Conservation (phyloP, 2,113 vertebrate genomes). For the Sapajus apella region DNA sequence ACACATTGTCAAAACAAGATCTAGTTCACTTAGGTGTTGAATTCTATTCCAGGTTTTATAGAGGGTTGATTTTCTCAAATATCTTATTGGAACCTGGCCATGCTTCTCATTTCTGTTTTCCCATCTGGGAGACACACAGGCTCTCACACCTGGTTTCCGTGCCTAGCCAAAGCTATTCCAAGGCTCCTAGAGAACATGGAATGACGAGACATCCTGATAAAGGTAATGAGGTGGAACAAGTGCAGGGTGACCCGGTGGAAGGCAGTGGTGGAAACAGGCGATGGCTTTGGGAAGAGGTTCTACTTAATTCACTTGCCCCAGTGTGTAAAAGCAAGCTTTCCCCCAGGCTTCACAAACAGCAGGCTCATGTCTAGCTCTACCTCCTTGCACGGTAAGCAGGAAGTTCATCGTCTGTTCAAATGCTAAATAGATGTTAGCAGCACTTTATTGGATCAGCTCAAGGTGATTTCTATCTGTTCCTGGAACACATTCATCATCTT, state of each 20-base stretch:
- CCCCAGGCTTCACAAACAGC: not conserved
- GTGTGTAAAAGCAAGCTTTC: not conserved
- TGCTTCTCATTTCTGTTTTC: not conserved
- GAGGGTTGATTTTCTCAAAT: not conserved
- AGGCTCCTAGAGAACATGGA: not conserved
- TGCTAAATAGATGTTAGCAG: conserved; percentile 37
- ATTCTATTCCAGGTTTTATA: not conserved
- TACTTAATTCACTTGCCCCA: not conserved
- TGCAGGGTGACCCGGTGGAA: not conserved
- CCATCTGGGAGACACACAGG: not conserved
- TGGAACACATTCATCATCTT: not conserved
- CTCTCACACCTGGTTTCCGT: not conserved
- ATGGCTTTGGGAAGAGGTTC: not conserved
- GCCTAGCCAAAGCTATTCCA: too few species aligned
- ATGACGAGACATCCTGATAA: not conserved
- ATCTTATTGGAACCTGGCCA: not conserved
- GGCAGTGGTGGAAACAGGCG: not conserved
- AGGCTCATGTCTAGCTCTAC: not conserved
- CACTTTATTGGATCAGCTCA: conserved; percentile 27
- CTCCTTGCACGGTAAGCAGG: conserved; percentile 17
- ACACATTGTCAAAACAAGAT: not conserved
- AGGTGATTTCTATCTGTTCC: conserved; percentile 47
- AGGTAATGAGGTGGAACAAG: not conserved
- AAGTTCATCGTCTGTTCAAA: conserved; percentile 24
- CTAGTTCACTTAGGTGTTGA: not conserved